Base-by-base conservation (phyloP, 2,797 vertebrate genomes). In the Dicrostonyx torquatus region DNA sequence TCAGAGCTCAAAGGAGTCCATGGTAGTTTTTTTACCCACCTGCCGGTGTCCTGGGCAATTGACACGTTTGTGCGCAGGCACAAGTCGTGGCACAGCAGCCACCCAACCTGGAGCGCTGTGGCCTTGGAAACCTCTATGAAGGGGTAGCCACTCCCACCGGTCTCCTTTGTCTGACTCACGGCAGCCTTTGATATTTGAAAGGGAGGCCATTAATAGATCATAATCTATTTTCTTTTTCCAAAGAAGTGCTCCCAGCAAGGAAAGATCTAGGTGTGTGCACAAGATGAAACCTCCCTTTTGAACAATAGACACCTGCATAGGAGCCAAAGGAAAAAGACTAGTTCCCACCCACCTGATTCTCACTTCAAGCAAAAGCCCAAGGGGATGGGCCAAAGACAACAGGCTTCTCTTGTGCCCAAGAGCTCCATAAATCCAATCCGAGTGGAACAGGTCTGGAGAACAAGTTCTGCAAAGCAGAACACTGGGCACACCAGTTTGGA, bases 211-310 rank as follows among this genome's bases (percentile, higher is more conserved):
- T 90, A 89, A 90, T 95, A 94, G 91, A 91, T 90, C 93, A 58
- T 91, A 72, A 96, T 92, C 94, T 96, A 95, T 95, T 96, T 96
- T 85, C 78, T 75, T 93, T 96, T 96, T 95, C 62, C 29, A 70
- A 78, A 89, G 89, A 78, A 96, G 53, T 9, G 43, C 94, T 90
- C 82, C 82, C 34, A 95, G 97, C 95, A 95, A 96, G 95, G 95
- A 97, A 97, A 96, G 94, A 97, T 85, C 94, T 95, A 95, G 91
- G 96, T 70, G 94, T 97, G 94, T 89, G 40, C 45, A 86, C 45
- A 86, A 84, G 75, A 92, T 45, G 95, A 94, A 90, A 87, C 91
- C 50, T 76, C 45, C 45, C 14, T 5, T 75, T 68, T 91, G 89
- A 96, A 97, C 94, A 97, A 95, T 60, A 89, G 84, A 92, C 95